Evolutionary conservation across 2,797 vertebrate genomes (phyloP), one percentile per base, ranked within the genome.

Genomic region (Malacoraja senta): DNA sequence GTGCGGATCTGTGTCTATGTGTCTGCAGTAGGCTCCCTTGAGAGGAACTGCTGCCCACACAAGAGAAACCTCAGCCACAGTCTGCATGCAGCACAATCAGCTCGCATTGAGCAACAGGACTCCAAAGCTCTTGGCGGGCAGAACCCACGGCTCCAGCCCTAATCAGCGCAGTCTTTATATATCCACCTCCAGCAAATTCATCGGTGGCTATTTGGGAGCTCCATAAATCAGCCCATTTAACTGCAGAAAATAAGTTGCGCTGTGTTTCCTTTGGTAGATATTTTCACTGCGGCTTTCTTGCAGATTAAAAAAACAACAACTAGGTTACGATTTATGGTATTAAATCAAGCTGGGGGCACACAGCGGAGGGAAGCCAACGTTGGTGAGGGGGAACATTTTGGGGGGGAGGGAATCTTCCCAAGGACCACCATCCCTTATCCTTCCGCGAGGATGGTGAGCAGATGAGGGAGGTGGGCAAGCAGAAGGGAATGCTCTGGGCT

Each of bases 221-320:
- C 93, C 93, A 94, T 95, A 95, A 95, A 95, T 95, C 95, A 95
- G 88, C 93, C 94, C 74, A 95, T 95, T 94, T 93, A 93, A 88
- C 76, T 91, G 88, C 94, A 94, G 94, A 95, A 95, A 96, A 95
- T 95, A 94, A 95, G 95, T 95, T 94, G 68, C 94, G 94, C 74
- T 88, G 94, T 95, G 94, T 94, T 95, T 94, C 95, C 94, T 93
- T 93, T 93, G 94, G 94, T 94, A 95, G 94, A 94, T 94, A 93
- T 94, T 94, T 95, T 96, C 96, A 95, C 95, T 96, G 95, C 94
- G 94, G 94, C 94, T 94, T 95, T 95, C 93, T 94, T 94, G 94
- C 95, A 94, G 95, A 95, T 95, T 53, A 0, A 44, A 96, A 94
- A 96, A 95, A 53, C 94, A 96, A 94, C 94, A 94, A 44, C 95